phyloP scores from a whole-genome alignment of 53 echinoderm and acorn worm species.

The Luidia sarsii region DNA sequence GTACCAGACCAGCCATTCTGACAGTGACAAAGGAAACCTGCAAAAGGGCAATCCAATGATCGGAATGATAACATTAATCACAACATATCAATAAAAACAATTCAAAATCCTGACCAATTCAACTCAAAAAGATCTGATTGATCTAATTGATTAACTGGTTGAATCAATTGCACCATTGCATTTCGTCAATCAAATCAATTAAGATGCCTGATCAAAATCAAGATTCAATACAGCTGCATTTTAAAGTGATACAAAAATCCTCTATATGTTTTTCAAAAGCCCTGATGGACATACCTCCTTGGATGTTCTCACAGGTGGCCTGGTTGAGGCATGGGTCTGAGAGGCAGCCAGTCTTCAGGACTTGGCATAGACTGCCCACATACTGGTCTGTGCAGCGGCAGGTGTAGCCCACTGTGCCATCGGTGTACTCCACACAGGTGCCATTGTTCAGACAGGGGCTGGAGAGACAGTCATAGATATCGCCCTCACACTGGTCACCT shows the following conservation, averaged over 20 bases:
- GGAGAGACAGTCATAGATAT: slow-evolving; percentile 95
- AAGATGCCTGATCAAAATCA: too few species aligned
- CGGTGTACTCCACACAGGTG: slow-evolving; percentile 83
- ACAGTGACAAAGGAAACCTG: slow-evolving; percentile 58
- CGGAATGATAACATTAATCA: too few species aligned
- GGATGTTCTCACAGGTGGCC: slow-evolving; percentile 71
- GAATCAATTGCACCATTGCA: too few species aligned
- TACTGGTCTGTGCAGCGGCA: slow-evolving; percentile 81
- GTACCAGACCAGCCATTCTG: slow-evolving; percentile 68
- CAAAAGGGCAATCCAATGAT: too few species aligned
- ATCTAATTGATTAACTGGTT: too few species aligned
- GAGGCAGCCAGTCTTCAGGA: slow-evolving; percentile 70
- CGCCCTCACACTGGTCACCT: slow-evolving; percentile 97
- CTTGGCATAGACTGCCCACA: slow-evolving; percentile 79
- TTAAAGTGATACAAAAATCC: background rate
- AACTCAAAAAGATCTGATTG: too few species aligned
- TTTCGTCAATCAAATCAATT: too few species aligned
- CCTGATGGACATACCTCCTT: slow-evolving; percentile 58
- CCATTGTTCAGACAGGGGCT: slow-evolving; percentile 87
- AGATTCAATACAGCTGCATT: too few species aligned
- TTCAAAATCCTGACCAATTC: too few species aligned
- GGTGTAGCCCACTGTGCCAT: slow-evolving; percentile 78
- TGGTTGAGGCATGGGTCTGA: slow-evolving; percentile 90
- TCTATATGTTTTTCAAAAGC: background rate
- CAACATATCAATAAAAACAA: too few species aligned